Evolutionary conservation across 1,140 invertebrate species (phyloP).

Genomic region (Drosophila eugracilis): DNA sequence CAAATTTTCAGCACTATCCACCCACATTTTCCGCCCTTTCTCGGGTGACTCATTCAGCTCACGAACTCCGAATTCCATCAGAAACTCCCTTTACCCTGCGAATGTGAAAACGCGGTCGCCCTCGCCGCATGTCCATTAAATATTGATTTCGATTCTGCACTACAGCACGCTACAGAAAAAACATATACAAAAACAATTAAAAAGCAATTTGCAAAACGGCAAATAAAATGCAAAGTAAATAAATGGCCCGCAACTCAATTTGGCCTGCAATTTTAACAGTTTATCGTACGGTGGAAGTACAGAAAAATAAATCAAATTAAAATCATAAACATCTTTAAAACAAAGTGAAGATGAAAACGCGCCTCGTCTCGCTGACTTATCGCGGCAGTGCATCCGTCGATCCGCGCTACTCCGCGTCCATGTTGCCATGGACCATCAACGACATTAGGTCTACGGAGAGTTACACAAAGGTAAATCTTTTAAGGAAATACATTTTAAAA

Average conservation of each 20-base stretch:
- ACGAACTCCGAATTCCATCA: conserved; percentile 28
- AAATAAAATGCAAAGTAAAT: conserved; percentile 52
- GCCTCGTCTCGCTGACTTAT: conserved; percentile 89
- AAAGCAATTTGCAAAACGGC: conserved; percentile 45
- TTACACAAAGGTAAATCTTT: conserved; percentile 85
- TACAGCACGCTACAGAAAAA: conserved; percentile 14
- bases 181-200: conserved; percentile 50
- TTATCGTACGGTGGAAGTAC: conserved; percentile 19
- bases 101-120: conserved; percentile 42
- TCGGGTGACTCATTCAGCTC: conserved; percentile 55
- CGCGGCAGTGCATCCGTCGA: conserved; percentile 91
- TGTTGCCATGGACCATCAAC: conserved; percentile 90
- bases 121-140: conserved; percentile 47
- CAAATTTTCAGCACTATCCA: background rate
- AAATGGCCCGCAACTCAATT: conserved; percentile 46
- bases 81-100: conserved; percentile 12
- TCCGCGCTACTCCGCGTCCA: conserved; percentile 89
- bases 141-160: conserved; percentile 64
- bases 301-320: conserved; percentile 21
- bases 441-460: conserved; percentile 87
- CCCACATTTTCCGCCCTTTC: conserved; percentile 4
- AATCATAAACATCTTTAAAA: conserved; percentile 12
- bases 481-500: background rate
- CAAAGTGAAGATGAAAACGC: conserved; percentile 86
- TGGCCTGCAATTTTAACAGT: conserved; percentile 26